These are phyloP conservation scores for Scaptomyza montana DNA, from an alignment of 1,140 invertebrate genomes.

Conservation along the genomic window DNA sequence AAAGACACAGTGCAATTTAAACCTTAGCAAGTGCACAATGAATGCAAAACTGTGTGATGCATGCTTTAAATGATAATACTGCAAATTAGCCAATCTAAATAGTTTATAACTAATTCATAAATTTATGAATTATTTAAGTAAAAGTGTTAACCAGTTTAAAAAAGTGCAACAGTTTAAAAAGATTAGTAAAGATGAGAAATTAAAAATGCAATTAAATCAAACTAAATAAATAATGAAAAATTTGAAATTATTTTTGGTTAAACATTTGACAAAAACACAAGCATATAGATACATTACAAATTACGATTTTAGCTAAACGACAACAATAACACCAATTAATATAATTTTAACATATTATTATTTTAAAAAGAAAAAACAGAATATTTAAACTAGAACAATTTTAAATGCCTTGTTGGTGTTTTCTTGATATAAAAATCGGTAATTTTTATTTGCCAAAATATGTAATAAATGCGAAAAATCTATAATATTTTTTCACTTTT, in stretches of 20 bases:
- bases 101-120: background rate
- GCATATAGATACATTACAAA: conserved; percentile 47
- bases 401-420: conserved; percentile 61
- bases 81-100: background rate
- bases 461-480: conserved; percentile 65
- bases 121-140: conserved; percentile 15
- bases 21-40: conserved; percentile 36
- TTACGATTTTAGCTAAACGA: conserved; percentile 30
- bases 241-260: conserved; percentile 68
- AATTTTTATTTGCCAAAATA: conserved; percentile 71
- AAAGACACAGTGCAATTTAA: conserved; percentile 6
- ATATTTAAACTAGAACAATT: conserved; percentile 62
- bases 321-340: conserved; percentile 68
- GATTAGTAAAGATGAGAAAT: conserved; percentile 39
- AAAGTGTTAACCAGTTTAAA: background rate
- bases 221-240: conserved; percentile 4
- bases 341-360: conserved; percentile 22
- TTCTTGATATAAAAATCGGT: conserved; percentile 50
- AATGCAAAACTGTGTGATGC: conserved; percentile 2
- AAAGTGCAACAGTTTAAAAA: conserved; percentile 27
- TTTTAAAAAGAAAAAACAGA: conserved; percentile 13
- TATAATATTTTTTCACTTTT: conserved; percentile 58
- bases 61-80: background rate
- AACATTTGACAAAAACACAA: conserved; percentile 77
- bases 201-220: conserved; percentile 17